These are phyloP conservation scores for Ursus arctos DNA, from an alignment of 2,113 vertebrate genomes.

Conservation along the genomic window DNA sequence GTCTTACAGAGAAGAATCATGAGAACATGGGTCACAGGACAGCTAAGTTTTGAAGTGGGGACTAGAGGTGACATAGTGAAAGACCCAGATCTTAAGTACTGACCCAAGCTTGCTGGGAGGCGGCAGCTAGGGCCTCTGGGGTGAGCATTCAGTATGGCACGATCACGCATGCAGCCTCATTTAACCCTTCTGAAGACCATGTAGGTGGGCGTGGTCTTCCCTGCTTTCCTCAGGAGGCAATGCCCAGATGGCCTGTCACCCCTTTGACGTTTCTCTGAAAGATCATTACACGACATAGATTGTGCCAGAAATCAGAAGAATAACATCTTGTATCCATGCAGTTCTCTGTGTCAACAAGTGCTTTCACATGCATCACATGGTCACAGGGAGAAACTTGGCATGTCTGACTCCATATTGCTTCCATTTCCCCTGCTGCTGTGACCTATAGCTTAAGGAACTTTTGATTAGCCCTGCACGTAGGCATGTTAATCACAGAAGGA, in stretches of 20 bases:
- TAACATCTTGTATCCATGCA: neutral
- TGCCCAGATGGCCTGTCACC: neutral
- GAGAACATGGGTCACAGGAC: neutral
- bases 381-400: neutral
- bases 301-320: neutral
- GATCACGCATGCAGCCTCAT: neutral
- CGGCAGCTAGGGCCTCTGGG: neutral
- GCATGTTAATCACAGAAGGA: neutral
- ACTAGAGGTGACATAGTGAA: neutral
- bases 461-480: neutral
- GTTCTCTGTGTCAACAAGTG: neutral
- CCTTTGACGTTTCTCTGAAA: neutral
- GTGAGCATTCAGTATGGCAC: fast-evolving
- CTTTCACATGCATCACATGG: neutral
- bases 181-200: neutral
- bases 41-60: neutral
- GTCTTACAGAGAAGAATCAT: neutral
- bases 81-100: neutral
- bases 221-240: neutral
- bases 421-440: neutral
- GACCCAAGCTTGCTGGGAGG: neutral
- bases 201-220: neutral
- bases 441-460: neutral
- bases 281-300: neutral
- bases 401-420: neutral